Evolutionary conservation across 2,113 vertebrate species (phyloP), one percentile per base, ranked within the genome.

Genomic region (Prinia subflava): DNA sequence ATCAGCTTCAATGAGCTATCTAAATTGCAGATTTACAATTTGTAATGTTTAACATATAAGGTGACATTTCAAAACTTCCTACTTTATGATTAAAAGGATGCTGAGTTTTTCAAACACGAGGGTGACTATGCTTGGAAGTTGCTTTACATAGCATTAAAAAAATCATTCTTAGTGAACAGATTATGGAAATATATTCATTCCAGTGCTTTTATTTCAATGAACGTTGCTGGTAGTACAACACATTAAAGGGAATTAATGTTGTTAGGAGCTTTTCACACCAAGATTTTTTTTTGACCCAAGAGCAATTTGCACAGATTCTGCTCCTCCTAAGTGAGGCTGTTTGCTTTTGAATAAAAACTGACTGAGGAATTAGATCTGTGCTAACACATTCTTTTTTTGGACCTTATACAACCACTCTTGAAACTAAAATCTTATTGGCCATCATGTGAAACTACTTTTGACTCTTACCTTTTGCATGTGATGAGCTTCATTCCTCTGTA

Each of bases 11-110:
- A 82, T 4, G 55, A 91, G 74, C 78, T 62, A 18, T 89, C 83
- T 82, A 68, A 82, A 87, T 63, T 87, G 77, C 83, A 94, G 57
- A 83, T 87, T 89, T 93, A 35, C 21, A 56, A 60, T 87, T 89
- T 82, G 70, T 62, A 91, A 49, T 78, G 60, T 65, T 77, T 90
- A 83, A 89, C 52, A 80, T 93, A 47, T 5, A 83, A 50, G 79
- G 55, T 93, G 92, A 89, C 42, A 88, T 96, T 96, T 95, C 91
- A 78, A 81, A 94, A 92, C 41, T 47, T 78, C 64, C 56, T 92
- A 83, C 75, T 94, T 94, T 62, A 41, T 77, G 83, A 84, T 84
- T 91, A 73, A 91, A 88, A 91, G 69, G 57, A 73, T 94, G 87
- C 53, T 69, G 77, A 74, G 28, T 67, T 88, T 83, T 86, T 70